Percentiles rank a stretch among this genome's conserved stretches.
Conservation (phyloP, 2,113 vertebrate genomes). For the Astur gentilis region DNA sequence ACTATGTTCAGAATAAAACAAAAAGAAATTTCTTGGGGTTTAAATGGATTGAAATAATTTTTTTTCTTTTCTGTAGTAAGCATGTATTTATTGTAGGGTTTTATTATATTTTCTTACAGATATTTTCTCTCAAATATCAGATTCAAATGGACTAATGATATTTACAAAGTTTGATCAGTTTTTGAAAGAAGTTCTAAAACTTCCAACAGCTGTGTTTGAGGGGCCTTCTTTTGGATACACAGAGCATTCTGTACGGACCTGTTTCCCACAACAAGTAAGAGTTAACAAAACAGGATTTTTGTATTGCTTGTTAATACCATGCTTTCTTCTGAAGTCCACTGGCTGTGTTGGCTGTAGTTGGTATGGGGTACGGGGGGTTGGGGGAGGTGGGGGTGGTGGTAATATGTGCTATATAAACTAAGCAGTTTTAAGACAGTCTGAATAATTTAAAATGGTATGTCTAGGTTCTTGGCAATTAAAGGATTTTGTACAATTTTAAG, state of each 20-base stretch:
- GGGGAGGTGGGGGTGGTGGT: too few species aligned
- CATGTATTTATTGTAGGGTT: neutral
- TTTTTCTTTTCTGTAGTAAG: neutral
- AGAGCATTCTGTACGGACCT: slow-evolving; percentile 87
- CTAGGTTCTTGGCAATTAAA: rapidly evolving
- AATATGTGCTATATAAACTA: rapidly evolving
- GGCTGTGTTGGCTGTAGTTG: neutral
- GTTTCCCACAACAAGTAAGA: slow-evolving; percentile 92
- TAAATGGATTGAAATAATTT: neutral
- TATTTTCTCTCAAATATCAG: slow-evolving; percentile 95
- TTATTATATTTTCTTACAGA: slow-evolving; percentile 76
- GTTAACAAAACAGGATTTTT: rapidly evolving
- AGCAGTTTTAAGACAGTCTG: neutral
- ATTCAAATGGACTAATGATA: slow-evolving; percentile 88
- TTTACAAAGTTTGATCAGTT: slow-evolving; percentile 95
- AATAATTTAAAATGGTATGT: neutral
- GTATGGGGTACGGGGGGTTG: too few species aligned
- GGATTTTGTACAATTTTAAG: neutral
- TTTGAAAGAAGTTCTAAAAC: slow-evolving; percentile 88
- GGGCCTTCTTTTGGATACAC: slow-evolving; percentile 97
- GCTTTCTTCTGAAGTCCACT: too few species aligned
- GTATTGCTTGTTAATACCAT: rapidly evolving
- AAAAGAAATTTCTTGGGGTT: neutral
- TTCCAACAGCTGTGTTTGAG: slow-evolving; percentile 95
- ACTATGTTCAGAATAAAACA: neutral